These are phyloP conservation scores for Chionodraco myersi DNA, from an alignment of 2,113 vertebrate genomes.

Conservation along the genomic window DNA sequence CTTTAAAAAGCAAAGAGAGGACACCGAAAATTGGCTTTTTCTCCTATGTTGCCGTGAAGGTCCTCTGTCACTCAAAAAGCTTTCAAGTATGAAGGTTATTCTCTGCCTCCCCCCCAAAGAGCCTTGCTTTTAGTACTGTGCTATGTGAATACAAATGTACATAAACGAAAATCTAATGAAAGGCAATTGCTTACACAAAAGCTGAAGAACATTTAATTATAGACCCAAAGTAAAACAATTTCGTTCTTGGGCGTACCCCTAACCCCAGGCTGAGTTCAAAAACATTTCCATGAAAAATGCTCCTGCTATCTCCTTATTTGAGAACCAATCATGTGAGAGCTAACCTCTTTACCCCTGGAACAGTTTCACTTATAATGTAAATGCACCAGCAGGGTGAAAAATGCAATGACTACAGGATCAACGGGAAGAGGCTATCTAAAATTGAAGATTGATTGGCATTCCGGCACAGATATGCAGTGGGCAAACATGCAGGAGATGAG, in stretches of 20 bases:
- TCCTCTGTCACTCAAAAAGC: slow-evolving; percentile 1
- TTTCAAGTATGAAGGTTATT: not conserved
- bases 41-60: not conserved
- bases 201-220: slow-evolving; percentile 10
- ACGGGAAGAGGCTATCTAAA: slow-evolving; percentile 30
- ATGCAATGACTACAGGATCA: slow-evolving; percentile 24
- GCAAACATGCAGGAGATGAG: slow-evolving; percentile 30
- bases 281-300: slow-evolving; percentile 40
- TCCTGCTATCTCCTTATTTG: slow-evolving; percentile 18
- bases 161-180: not conserved
- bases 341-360: slow-evolving; percentile 31
- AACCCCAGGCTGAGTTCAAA: slow-evolving; percentile 5
- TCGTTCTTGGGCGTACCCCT: not conserved
- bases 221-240: slow-evolving; percentile 36
- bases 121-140: not conserved
- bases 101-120: not conserved
- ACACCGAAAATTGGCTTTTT: not conserved
- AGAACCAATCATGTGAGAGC: slow-evolving; percentile 30
- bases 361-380: slow-evolving; percentile 12
- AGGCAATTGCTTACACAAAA: not conserved
- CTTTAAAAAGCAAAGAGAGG: slow-evolving; percentile 13
- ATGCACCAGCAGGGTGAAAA: slow-evolving; percentile 18
- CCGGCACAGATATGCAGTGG: not conserved
- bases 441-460: slow-evolving; percentile 44
- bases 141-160: not conserved